Conservation (phyloP, 2,888 invertebrate genomes). For the Andrena bucephala region DNA sequence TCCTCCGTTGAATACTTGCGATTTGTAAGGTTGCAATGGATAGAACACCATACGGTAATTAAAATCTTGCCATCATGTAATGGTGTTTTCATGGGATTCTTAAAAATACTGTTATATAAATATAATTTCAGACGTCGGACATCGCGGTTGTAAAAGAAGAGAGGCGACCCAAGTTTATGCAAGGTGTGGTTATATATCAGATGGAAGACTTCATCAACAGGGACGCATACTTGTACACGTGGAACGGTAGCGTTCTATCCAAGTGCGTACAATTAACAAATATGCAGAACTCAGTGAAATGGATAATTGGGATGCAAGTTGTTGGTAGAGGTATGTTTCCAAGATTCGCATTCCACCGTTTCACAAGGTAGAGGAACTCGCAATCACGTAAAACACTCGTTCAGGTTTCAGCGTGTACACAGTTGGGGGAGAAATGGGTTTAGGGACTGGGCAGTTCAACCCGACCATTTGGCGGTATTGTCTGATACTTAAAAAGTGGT, state of each 20-base stretch:
- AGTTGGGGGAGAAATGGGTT: conserved; percentile 77
- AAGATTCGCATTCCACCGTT: conserved; percentile 8
- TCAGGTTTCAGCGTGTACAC: conserved; percentile 77
- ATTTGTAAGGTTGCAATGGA: conserved; percentile 60
- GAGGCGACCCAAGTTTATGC: conserved; percentile 51
- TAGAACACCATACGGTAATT: conserved; percentile 42
- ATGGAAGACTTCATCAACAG: neutral
- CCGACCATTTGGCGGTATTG: conserved; percentile 77
- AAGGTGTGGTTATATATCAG: conserved; percentile 58
- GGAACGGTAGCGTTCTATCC: conserved; percentile 66
- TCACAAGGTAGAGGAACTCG: neutral
- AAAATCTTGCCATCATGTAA: neutral
- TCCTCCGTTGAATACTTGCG: conserved; percentile 52
- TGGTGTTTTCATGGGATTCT: neutral
- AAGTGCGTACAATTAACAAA: conserved; percentile 62
- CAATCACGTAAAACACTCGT: neutral
- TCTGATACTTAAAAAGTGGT: conserved; percentile 78
- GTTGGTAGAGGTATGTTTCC: conserved; percentile 71
- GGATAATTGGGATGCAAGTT: conserved; percentile 74
- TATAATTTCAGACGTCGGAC: conserved; percentile 19
- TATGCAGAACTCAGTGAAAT: conserved; percentile 50
- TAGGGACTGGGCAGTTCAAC: conserved; percentile 76
- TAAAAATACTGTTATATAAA: neutral
- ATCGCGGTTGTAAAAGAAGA: neutral
- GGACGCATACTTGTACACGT: conserved; percentile 66